Percentiles rank a stretch among this genome's conserved stretches.
phyloP scores from a whole-genome alignment of 2,113 vertebrate genomes.

The Microcebus griseorufus region DNA sequence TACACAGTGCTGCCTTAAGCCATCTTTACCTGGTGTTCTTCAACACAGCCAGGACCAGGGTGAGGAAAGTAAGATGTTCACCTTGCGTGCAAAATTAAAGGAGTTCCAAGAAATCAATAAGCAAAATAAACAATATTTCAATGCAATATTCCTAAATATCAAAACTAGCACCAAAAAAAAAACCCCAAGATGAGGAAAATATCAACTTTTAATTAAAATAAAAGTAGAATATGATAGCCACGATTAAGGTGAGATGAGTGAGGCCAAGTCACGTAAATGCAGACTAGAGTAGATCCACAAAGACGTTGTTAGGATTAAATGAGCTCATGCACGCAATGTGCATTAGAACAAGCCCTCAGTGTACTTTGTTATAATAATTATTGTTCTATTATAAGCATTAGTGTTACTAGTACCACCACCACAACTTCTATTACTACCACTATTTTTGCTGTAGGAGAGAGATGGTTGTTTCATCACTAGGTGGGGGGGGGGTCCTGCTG shows the following conservation, averaged over 20 bases:
- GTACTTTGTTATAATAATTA: not conserved
- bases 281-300: not conserved
- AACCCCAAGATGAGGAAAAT: not conserved
- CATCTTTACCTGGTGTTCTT: not conserved
- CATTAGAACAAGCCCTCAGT: not conserved
- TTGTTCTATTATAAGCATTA: no score
- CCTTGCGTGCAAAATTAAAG: not conserved
- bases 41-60: not conserved
- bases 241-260: not conserved
- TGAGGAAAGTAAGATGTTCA: not conserved
- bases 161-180: not conserved
- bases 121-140: not conserved
- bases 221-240: not conserved
- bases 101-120: not conserved
- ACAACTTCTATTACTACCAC: rapidly evolving
- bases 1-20: not conserved
- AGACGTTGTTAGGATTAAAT: not conserved
- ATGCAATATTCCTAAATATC: not conserved
- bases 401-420: not conserved
- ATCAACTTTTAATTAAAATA: not conserved
- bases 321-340: not conserved
- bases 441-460: not conserved
- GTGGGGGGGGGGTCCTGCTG: no score
- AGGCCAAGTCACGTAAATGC: rapidly evolving
- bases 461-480: not conserved